These are phyloP conservation scores for Entomobrya multifasciata DNA, from an alignment of 2,888 invertebrate species.

Conservation along the genomic window DNA sequence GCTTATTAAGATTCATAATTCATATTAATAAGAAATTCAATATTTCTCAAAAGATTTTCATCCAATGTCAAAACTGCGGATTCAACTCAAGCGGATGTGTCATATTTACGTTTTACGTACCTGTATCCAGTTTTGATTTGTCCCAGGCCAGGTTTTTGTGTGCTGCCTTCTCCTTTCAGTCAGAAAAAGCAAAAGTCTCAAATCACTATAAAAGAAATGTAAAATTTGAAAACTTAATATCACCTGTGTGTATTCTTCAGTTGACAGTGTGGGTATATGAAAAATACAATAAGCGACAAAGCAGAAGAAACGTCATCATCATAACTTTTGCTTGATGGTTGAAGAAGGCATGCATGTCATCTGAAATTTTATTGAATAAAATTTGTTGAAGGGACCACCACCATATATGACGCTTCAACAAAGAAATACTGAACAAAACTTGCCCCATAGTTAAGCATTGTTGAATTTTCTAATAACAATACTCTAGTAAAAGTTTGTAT, in stretches of 20 bases:
- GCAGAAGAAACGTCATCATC: constrained; percentile 37
- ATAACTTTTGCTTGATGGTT: background rate
- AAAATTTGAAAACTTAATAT: background rate
- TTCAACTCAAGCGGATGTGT: constrained; percentile 67
- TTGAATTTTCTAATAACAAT: too few species aligned
- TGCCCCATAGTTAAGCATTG: too few species aligned
- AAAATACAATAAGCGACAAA: too few species aligned
- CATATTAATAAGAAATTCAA: background rate
- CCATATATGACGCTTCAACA: constrained; percentile 44
- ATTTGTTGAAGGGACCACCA: constrained; percentile 46
- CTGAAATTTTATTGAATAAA: constrained; percentile 12
- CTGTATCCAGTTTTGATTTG: constrained; percentile 15
- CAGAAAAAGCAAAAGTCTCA: constrained; percentile 62
- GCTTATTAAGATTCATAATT: background rate
- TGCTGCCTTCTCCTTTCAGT: constrained; percentile 59
- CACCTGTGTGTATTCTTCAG: too few species aligned
- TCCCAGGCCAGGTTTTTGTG: background rate
- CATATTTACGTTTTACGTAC: constrained; percentile 43
- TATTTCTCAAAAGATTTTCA: constrained; percentile 2
- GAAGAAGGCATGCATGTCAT: background rate
- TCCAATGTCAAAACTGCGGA: constrained; percentile 12
- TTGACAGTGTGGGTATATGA: too few species aligned
- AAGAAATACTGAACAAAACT: constrained; percentile 24
- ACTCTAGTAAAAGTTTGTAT: too few species aligned
- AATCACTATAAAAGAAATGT: background rate